Evolutionary conservation across 1,140 invertebrate genomes (phyloP).

Genomic region (Drosophila aff.): DNA sequence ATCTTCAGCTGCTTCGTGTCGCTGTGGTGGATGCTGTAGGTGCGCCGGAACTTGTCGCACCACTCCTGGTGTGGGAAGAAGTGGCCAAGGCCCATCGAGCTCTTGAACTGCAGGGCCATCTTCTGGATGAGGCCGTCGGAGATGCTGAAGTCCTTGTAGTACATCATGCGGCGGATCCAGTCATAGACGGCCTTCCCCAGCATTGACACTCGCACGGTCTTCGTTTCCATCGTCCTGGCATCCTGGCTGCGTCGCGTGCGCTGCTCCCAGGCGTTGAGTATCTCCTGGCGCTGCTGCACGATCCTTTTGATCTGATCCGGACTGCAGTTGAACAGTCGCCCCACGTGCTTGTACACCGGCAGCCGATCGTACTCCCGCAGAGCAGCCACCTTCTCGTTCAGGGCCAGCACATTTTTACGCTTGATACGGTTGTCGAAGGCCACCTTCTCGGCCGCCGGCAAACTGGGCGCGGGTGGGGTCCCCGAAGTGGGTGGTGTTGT

Average conservation of each 20-base stretch:
- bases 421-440: conserved; percentile 82
- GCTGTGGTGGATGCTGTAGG: conserved; percentile 67
- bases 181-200: conserved; percentile 78
- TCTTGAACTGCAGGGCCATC: conserved; percentile 81
- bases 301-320: conserved; percentile 83
- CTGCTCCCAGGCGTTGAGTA: conserved; percentile 77
- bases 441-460: conserved; percentile 70
- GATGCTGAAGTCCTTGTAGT: conserved; percentile 80
- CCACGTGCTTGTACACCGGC: conserved; percentile 80
- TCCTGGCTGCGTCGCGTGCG: conserved; percentile 73
- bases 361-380: conserved; percentile 75
- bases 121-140: conserved; percentile 80
- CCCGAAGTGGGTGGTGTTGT: conserved; percentile 15
- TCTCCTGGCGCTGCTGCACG: conserved; percentile 76
- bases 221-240: conserved; percentile 72
- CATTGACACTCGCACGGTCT: conserved; percentile 76
- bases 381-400: conserved; percentile 81
- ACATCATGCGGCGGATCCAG: conserved; percentile 84
- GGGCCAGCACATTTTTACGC: conserved; percentile 78
- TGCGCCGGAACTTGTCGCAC: conserved; percentile 78
- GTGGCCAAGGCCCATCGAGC: conserved; percentile 71
- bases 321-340: conserved; percentile 79
- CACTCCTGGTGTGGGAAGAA: conserved; percentile 83
- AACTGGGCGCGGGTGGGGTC: conserved; percentile 34
- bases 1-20: conserved; percentile 73